Evolutionary conservation across 1,140 invertebrate genomes (phyloP).

Genomic region (Euwallacea fornicatus): DNA sequence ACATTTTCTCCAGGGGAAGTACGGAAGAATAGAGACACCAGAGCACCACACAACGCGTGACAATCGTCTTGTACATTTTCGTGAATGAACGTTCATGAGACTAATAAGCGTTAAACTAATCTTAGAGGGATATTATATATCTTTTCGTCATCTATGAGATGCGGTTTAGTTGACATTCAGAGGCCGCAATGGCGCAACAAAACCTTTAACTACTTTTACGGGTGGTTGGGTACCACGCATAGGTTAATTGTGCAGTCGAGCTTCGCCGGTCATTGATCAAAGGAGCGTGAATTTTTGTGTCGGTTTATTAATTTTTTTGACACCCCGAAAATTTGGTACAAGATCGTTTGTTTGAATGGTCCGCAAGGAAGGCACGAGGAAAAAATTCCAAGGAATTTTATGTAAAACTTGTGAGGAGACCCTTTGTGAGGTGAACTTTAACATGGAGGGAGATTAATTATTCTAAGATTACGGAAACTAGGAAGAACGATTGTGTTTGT

Average conservation of each 20-base stretch:
- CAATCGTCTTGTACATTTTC: neutral
- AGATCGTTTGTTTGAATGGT: too few relatives aligned
- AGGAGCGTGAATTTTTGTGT: neutral
- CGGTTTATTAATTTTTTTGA: neutral
- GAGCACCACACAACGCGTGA: neutral
- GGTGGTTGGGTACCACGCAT: constrained; percentile 18
- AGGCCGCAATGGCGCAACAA: constrained; percentile 24
- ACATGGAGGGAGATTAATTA: too few relatives aligned
- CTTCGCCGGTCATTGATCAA: neutral
- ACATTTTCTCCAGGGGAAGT: constrained; percentile 23
- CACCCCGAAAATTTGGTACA: too few relatives aligned
- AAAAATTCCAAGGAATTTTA: too few relatives aligned
- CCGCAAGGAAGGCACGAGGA: too few relatives aligned
- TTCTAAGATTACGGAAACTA: too few relatives aligned
- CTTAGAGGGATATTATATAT: constrained; percentile 7
- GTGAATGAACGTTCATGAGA: too few relatives aligned
- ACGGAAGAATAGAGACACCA: neutral
- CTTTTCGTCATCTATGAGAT: neutral
- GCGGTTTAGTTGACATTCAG: constrained; percentile 18
- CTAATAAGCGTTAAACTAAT: too few relatives aligned
- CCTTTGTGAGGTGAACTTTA: too few relatives aligned
- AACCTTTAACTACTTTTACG: constrained; percentile 29
- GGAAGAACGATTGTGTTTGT: too few relatives aligned
- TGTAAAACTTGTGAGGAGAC: too few relatives aligned
- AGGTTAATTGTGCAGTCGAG: constrained; percentile 16